Percentiles rank a stretch among this genome's conserved stretches.
These are phyloP conservation scores for Tribolium castaneum DNA, from an alignment of 1,140 invertebrate species.

Conservation along the genomic window DNA sequence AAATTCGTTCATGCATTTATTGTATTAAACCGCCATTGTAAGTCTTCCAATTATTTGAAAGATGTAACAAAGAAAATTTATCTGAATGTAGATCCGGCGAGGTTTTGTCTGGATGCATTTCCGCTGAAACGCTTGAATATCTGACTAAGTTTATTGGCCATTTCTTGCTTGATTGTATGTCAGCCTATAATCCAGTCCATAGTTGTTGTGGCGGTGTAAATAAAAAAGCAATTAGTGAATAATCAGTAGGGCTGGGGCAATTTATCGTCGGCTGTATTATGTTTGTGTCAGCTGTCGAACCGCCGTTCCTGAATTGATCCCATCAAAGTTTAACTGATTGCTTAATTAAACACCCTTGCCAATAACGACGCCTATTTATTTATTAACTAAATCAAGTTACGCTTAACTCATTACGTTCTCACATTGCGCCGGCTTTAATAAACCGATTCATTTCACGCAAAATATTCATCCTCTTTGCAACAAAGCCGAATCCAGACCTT, in stretches of 20 bases:
- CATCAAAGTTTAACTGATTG: slow-evolving; percentile 42
- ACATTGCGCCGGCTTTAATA: slow-evolving; percentile 4
- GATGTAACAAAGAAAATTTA: slow-evolving; percentile 7
- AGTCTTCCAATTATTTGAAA: slow-evolving; percentile 9
- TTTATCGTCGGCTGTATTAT: slow-evolving; percentile 42
- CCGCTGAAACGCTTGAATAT: background rate
- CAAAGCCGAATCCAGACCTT: background rate
- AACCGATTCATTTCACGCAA: background rate
- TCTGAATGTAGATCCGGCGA: background rate
- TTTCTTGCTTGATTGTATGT: background rate
- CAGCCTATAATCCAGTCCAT: background rate
- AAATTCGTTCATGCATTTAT: slow-evolving; percentile 12
- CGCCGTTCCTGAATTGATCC: slow-evolving; percentile 35
- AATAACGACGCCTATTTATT: slow-evolving; percentile 42
- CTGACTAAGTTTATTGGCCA: background rate
- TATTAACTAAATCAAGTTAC: slow-evolving; percentile 44
- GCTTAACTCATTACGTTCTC: slow-evolving; percentile 25
- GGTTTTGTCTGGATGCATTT: background rate
- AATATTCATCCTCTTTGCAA: background rate
- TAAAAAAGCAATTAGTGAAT: slow-evolving; percentile 45
- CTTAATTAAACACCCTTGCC: slow-evolving; percentile 44
- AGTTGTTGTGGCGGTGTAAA: slow-evolving; percentile 26
- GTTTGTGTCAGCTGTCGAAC: slow-evolving; percentile 44
- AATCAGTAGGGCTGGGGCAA: slow-evolving; percentile 34
- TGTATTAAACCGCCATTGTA: background rate